Percentiles rank a stretch among this genome's conserved stretches.
phyloP scores from a whole-genome alignment of 2,113 vertebrate genomes.

The Caretta caretta region DNA sequence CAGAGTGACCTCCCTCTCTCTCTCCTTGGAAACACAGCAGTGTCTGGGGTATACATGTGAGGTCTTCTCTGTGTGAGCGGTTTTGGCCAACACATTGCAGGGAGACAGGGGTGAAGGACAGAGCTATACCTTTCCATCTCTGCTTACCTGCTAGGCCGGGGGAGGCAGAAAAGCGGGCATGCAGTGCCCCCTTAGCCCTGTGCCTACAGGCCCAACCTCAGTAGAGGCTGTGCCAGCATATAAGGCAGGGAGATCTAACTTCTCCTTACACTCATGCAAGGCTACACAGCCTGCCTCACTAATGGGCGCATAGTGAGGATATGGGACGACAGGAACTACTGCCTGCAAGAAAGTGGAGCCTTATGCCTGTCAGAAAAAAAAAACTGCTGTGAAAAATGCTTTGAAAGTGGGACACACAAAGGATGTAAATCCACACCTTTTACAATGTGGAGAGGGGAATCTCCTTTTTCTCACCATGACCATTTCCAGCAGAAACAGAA shows the following conservation, averaged over 20 bases:
- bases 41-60: neutral
- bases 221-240: neutral
- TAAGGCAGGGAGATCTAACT: neutral
- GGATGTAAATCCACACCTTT: neutral
- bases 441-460: neutral
- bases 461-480: neutral
- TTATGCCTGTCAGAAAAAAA: neutral
- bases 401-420: neutral
- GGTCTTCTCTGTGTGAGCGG: neutral
- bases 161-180: neutral
- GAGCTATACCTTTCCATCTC: neutral
- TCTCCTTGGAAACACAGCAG: neutral
- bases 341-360: neutral
- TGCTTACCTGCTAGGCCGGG: neutral
- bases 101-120: neutral
- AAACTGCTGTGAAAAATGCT: neutral
- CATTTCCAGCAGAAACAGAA: neutral
- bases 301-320: neutral
- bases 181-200: neutral
- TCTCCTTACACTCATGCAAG: neutral
- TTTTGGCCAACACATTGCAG: neutral
- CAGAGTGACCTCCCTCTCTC: neutral
- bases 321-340: neutral
- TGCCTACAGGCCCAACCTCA: too few relatives aligned
- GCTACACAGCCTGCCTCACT: neutral